Evolutionary conservation across 2,888 invertebrate species (phyloP), one percentile per base, ranked within the genome.

Genomic region (Clistopyga incitator): DNA sequence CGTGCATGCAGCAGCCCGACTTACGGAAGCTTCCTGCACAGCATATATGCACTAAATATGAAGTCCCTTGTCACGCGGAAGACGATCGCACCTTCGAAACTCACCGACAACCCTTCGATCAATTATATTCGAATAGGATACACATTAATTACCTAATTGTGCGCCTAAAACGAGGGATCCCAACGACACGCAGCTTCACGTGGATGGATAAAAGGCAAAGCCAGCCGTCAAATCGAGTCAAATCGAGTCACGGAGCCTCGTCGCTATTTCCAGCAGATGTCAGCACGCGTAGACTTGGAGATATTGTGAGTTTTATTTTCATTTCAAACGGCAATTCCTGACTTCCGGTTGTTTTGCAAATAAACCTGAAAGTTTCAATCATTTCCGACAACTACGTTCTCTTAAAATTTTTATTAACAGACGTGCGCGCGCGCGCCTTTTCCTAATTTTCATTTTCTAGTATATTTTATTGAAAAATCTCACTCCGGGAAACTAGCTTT

Each of bases 71-170:
- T 15, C 8, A 20, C n/a, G 65, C 38, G 50, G n/a, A 34, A 23
- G 65, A 47, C n/a, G 3, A 25, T 38, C 20, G n/a, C 11, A 25
- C 34, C 23, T 25, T 47, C 56, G 34, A 25, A 34, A 20, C 18
- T 45, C 42, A 67, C 29, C 34, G 45, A 18, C 13, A 20, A 47
- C 18, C 6, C 23, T 15, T 56, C 20, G 56, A 81, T 70, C 50
- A 65, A 20, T 68, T 65, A 1, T 56, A 15, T 42, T 34, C 15
- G n/a, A 75, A 74, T 83, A 67, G 68, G 75, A 54, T 20, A 13
- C 18, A 50, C 75, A 78, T 72, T 82, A n/a, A 85, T 89, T 90
- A 91, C 89, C 91, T 88, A 89, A 87, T 90, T 90, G 89, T 91
- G 88, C 89, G 90, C 88, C 88, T 90, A 88, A 90, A 88, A 86